Conservation (phyloP, 2,888 invertebrate species). For the Hypolimnas misippus region DNA sequence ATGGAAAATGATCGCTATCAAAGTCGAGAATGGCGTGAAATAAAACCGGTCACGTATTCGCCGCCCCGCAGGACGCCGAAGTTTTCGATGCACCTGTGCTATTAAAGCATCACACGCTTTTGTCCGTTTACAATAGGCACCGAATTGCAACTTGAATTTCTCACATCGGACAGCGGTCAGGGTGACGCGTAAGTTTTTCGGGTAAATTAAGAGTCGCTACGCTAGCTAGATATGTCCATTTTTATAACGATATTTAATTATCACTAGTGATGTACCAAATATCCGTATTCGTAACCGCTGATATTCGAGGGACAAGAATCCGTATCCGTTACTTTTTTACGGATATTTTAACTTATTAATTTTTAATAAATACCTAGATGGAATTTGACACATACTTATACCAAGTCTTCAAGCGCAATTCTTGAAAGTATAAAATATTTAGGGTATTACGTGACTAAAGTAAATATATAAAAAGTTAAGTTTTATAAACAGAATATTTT, state of each 20-base stretch:
- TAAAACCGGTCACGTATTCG: conserved; percentile 75
- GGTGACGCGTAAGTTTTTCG: conserved; percentile 58
- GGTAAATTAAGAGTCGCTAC: background rate
- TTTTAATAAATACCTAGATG: too few relatives aligned
- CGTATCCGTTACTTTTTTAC: too few relatives aligned
- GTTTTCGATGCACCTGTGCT: conserved; percentile 79
- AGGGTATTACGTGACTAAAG: too few relatives aligned
- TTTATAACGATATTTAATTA: background rate
- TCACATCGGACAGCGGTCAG: conserved; percentile 61
- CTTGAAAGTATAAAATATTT: too few relatives aligned
- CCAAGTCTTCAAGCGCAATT: too few relatives aligned
- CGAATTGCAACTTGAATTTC: conserved; percentile 80
- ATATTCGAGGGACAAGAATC: background rate
- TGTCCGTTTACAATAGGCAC: conserved; percentile 78
- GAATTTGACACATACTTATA: too few relatives aligned
- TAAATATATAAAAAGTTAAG: too few relatives aligned
- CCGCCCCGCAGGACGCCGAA: conserved; percentile 55
- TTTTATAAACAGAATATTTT: too few relatives aligned
- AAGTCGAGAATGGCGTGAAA: conserved; percentile 72
- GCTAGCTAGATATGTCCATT: background rate
- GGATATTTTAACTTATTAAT: too few relatives aligned
- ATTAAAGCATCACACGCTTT: conserved; percentile 78
- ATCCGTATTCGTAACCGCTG: too few relatives aligned
- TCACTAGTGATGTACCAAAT: too few relatives aligned
- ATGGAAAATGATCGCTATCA: conserved; percentile 75